Percentiles rank a stretch among this genome's conserved stretches.
Evolutionary conservation across 2,797 vertebrate species (phyloP).

Genomic region (Gadopsis bispinosus): DNA sequence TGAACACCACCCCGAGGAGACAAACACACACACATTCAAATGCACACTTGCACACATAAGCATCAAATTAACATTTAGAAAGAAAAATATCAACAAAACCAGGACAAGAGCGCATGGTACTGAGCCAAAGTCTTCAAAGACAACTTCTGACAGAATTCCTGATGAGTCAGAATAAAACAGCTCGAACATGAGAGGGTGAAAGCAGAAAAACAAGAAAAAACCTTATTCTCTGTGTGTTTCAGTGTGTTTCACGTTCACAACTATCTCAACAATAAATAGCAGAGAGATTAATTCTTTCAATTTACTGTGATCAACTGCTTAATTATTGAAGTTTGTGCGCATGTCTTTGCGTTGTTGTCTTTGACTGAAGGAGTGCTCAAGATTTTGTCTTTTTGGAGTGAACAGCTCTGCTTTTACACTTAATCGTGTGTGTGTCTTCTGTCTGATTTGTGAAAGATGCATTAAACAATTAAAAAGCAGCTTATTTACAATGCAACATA

Average conservation of each 20-base stretch:
- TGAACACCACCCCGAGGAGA: conserved; percentile 62
- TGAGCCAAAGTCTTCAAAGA: conserved; percentile 77
- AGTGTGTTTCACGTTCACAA: conserved; percentile 58
- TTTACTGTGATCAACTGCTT: conserved; percentile 69
- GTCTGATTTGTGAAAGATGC: conserved; percentile 16
- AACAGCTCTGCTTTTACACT: conserved; percentile 17
- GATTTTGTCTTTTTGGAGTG: conserved; percentile 12
- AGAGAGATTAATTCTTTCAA: conserved; percentile 59
- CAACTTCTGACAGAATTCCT: conserved; percentile 82
- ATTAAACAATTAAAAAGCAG: conserved; percentile 8
- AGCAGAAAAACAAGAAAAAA: conserved; percentile 65
- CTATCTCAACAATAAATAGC: conserved; percentile 64
- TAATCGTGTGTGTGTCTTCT: background rate
- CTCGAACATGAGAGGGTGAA: conserved; percentile 61
- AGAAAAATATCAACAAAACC: conserved; percentile 79
- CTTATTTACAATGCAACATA: background rate
- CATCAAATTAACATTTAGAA: conserved; percentile 78
- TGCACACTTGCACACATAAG: conserved; percentile 13
- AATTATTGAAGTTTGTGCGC: conserved; percentile 58
- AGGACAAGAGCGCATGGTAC: conserved; percentile 71
- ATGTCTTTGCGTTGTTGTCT: conserved; percentile 22
- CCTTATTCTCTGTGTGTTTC: conserved; percentile 20
- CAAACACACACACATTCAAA: conserved; percentile 9
- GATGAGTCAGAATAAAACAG: conserved; percentile 78
- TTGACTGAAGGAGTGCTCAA: conserved; percentile 19